Base-by-base conservation (phyloP, 2,888 invertebrate species). In the Dione vanillae region DNA sequence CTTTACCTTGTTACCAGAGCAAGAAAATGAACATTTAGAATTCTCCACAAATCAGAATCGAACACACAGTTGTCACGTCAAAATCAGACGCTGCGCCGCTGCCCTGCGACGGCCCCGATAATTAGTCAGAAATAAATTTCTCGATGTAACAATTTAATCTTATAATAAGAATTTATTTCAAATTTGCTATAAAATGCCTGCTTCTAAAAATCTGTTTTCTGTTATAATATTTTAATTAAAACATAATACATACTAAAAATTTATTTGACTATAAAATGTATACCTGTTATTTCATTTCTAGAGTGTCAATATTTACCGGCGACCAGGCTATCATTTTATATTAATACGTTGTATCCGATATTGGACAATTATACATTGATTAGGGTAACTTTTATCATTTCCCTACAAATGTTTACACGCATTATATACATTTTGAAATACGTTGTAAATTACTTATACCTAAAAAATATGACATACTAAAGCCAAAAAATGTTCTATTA, bases 241-340 rank as follows among this genome's bases (percentile, higher is more conserved):
- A n/a, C 14, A 2, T 14, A 35, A 14, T 27, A 14, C 6, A 7
- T n/a, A 52, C 14, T 19, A 41, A 41, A 58, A 5, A 19, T 35
- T 0, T 0, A 41, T 14, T 49, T 49, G 12, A 16, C 16, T 5
- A 16, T 37, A 35, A 64, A 9, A 43, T n/a, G 16, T 12, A 14
- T n/a, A n/a, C 3, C n/a, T 61, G 64, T 12, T 6, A 51, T 64
- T 51, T 64, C 14, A 64, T 49, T 64, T 40, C n/a, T 40, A 19
- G 10, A 51, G 20, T 40, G 51, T 19, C 49, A 16, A 37, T 37
- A 64, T 47, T 19, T 14, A 37, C 49, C 37, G 47, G 9, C 49
- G 37, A 8, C 35, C 35, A 35, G 35, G 12, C 64, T 35, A 9
- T 12, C n/a, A 64, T 37, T 20, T 37, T 40, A 49, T 35, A 40